Conservation (phyloP, 2,888 invertebrate genomes). For the Teleiodes luculella region DNA sequence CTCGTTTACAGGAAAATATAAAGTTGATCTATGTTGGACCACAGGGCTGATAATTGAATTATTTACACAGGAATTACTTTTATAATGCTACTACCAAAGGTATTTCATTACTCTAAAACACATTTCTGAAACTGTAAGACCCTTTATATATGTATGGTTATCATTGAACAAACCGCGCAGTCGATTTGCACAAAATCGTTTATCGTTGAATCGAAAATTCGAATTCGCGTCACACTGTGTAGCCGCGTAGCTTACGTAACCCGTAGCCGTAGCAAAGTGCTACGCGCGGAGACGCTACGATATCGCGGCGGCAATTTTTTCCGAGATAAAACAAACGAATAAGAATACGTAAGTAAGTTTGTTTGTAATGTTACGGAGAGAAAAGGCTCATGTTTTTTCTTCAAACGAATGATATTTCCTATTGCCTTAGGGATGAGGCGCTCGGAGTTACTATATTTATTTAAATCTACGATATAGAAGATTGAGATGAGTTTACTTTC, state of each 20-base stretch:
- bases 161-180: background rate
- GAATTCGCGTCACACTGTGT: background rate
- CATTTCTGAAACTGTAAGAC: no score
- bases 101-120: no score
- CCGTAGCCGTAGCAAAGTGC: constrained; percentile 9
- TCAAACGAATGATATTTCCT: background rate
- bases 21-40: no score
- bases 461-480: background rate
- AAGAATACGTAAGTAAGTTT: background rate
- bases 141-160: no score
- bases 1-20: no score
- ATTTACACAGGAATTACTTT: no score
- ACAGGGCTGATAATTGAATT: no score
- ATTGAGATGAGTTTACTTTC: background rate
- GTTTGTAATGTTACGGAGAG: background rate
- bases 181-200: constrained; percentile 1
- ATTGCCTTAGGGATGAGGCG: background rate
- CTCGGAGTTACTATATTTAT: background rate
- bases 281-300: background rate
- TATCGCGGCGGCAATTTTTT: background rate
- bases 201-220: background rate
- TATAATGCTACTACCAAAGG: no score
- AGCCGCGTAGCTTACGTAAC: constrained; percentile 9
- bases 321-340: background rate
- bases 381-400: background rate